Base-by-base conservation (phyloP, 2,113 vertebrate species). In the Zootoca vivipara region DNA sequence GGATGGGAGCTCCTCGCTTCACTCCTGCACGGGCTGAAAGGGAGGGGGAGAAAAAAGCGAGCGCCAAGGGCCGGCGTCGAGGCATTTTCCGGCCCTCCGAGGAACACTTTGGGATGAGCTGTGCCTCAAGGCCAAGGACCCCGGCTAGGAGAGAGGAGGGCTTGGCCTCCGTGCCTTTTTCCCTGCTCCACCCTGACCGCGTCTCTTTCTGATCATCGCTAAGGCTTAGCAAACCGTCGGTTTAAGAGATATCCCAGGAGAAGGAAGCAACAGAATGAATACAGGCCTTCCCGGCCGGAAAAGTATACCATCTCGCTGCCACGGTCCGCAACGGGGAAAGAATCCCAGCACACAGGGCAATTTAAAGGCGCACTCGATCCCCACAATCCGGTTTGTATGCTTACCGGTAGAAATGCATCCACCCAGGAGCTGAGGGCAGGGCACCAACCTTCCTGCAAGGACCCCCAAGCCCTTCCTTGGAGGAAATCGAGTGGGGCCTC, bases 1-100 rank as follows among this genome's bases (percentile, higher is more conserved):
- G 96, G 97, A 95, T 97, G 96, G 97, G 97, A 97, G 97, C 96
- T 97, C 88, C 94, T 95, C 28, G 65, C 96, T 95, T 95, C 95
- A 93, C 13, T 96, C 97, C 96, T 95, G 96, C 97, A 94, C 93
- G 95, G 96, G 96, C 97, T 30, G 26, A 33, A 42, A 46, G 77
- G n/a, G 12, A 26, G 24, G 15, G 3, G n/a, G 24, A 1, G 22
- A 9, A 13, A 26, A 7, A 38, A 7, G 35, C 10, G 24, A 72
- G 30, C 70, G 2, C n/a, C 96, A 95, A 95, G 93, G 93, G 95
- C 95, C 96, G 94, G 92, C 94, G 96, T 95, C 93, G 95, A 97
- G 96, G 95, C 96, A 96, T 97, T 70, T 52, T 52, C 46, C 20
- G 95, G 93, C 89, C 92, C 96, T 97, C 97, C 96, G 96, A 97